Evolutionary conservation across 2,888 invertebrate species (phyloP).

Genomic region (Vandiemenella viatica): DNA sequence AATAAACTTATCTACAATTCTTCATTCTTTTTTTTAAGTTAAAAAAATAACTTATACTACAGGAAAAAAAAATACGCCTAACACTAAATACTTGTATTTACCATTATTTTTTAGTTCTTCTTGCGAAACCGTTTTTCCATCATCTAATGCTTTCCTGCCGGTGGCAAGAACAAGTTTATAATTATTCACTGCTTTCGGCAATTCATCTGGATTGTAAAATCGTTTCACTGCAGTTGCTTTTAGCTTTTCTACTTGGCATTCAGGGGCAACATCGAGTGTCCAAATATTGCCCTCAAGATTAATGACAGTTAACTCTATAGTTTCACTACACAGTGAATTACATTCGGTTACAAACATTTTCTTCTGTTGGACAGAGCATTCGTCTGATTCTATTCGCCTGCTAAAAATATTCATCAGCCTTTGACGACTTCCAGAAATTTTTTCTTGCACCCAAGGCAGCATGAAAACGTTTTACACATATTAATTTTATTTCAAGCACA

Average conservation of each 20-base stretch:
- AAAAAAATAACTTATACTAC: too few species aligned
- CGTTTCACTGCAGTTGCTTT: constrained; percentile 27
- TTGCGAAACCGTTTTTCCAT: constrained; percentile 25
- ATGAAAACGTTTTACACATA: constrained; percentile 20
- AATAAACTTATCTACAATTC: too few species aligned
- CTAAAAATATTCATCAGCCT: constrained; percentile 11
- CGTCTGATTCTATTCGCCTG: constrained; percentile 5
- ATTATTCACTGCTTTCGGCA: constrained; percentile 26
- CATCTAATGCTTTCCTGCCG: constrained; percentile 25
- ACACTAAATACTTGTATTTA: constrained; percentile 14
- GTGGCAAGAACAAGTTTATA: constrained; percentile 23
- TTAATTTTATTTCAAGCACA: too few species aligned
- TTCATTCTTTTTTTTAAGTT: too few species aligned
- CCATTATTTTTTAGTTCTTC: constrained; percentile 27
- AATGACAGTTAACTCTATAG: constrained; percentile 24
- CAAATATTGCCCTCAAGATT: constrained; percentile 26
- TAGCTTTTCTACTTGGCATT: constrained; percentile 27
- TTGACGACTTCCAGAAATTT: constrained; percentile 28
- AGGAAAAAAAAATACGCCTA: too few species aligned
- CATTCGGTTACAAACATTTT: constrained; percentile 29
- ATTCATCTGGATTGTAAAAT: constrained; percentile 26
- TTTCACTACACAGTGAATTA: constrained; percentile 6
- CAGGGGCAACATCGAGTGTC: constrained; percentile 24
- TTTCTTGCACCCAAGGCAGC: constrained; percentile 32
- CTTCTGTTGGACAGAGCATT: not conserved